Evolutionary conservation across 1,140 invertebrate species (phyloP), one percentile per base, ranked within the genome.

Genomic region (Drosophila ironensis): DNA sequence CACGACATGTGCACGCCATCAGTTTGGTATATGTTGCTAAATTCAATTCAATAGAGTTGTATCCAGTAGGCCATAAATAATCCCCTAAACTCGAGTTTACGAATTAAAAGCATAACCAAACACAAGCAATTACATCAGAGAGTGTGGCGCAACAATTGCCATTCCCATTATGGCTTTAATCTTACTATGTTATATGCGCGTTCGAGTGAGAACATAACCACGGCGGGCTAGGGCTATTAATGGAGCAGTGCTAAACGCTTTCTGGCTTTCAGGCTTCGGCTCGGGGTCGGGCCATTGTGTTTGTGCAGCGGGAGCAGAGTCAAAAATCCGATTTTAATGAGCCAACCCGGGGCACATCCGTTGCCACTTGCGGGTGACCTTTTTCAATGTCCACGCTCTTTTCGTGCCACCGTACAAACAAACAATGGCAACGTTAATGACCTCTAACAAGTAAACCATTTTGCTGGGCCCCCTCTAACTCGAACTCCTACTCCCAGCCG

Each of bases 371-470:
- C 41, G 78, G 66, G 56, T 86, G 80, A 86, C 80, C 80, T 86
- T 87, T 86, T 61, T 52, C 54, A 38, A 42, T 64, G 46, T 50
- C 42, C 50, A 52, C 41, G 48, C 57, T 47, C 41, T 35, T 20
- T 60, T 28, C 48, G 51, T 28, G 27, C 9, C 27, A 28, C 9
- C 27, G 37, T n/a, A 12, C 14, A 11, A 16, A 27, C 12, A 35
- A 86, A 86, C 80, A 86, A 86, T 86, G 54, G 61, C 40, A 46
- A 72, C 80, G 80, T 86, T 86, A 86, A 86, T 86, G 80, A 86
- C 80, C 80, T 86, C 57, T 87, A 87, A 87, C 81, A 87, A 86
- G 80, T 82, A 74, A 77, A 80, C 63, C 80, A 73, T 87, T 81
- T 82, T 52, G 71, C 50, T 33, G 41, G 33, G 22, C 22, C 48